Base-by-base conservation (phyloP, 2,113 vertebrate genomes). In the Xenus cinereus region DNA sequence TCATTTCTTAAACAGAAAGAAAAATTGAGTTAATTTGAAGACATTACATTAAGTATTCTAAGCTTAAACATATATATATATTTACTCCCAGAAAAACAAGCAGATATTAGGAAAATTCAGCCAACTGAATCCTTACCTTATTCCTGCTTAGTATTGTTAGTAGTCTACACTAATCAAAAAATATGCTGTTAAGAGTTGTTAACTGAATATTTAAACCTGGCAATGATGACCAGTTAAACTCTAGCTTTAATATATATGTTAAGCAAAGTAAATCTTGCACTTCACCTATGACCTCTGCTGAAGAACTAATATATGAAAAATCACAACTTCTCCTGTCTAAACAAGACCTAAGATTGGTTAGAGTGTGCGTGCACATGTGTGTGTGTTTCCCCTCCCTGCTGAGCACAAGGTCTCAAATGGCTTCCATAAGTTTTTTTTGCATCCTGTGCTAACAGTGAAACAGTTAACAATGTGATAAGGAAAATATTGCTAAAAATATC, bases 281-380 rank as follows among this genome's bases (percentile, higher is more conserved):
- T 45, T 72, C 7, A 50, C 14, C n/a, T 75, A 9, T 33, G n/a
- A 67, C 20, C 13, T 93, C 43, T 79, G 41, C 5, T 89, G 28
- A 79, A 64, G 24, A 79, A 21, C 14, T 33, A 68, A 35, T 51
- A 48, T 22, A 37, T 32, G 4, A 51, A 53, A 77, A 68, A 27
- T 37, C 37, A 68, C 9, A 76, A 76, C 68, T 73, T 51, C 26
- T 72, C 28, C 23, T 48, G 6, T 30, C 35, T 80, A 89, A 78
- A 48, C 6, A 46, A 56, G 21, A 74, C 20, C 33, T 64, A 64
- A 37, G 33, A 32, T 46, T 33, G 30, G 33, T 54, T 45, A 68
- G 4, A 35, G 8, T 9, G 1, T 22, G 32, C 8, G 8, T 19
- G 6, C 6, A 2, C 13, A 14, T 21, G 11, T 32, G 14, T 30